Evolutionary conservation across 2,797 vertebrate species (phyloP).

Genomic region (Thunnus albacares): DNA sequence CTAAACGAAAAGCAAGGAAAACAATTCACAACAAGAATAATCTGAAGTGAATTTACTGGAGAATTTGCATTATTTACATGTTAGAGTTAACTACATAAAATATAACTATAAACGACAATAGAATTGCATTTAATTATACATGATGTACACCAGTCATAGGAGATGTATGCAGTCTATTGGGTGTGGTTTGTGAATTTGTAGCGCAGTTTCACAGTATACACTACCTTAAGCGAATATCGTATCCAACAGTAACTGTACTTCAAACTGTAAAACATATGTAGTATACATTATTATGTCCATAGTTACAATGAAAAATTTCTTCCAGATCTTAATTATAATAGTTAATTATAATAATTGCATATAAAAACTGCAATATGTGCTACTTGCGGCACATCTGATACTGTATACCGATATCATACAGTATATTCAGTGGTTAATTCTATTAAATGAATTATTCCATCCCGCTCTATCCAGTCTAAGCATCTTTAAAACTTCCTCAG

Average conservation of each 20-base stretch:
- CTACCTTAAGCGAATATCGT: not conserved
- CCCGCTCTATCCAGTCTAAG: not conserved
- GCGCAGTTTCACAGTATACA: not conserved
- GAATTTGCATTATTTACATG: not conserved
- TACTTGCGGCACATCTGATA: not conserved
- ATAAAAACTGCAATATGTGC: not conserved
- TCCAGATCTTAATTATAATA: not conserved
- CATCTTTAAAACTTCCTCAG: not conserved
- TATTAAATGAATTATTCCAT: not conserved
- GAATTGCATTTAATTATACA: not conserved
- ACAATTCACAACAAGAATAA: constrained; percentile 36
- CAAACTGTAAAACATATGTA: not conserved
- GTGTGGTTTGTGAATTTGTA: not conserved
- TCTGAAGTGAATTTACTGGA: constrained; percentile 16
- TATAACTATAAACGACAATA: not conserved
- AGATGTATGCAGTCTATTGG: not conserved
- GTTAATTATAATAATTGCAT: not conserved
- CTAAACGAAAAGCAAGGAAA: constrained; percentile 52
- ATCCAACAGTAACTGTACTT: not conserved
- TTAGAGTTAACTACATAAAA: not conserved
- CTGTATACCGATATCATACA: too few relatives aligned
- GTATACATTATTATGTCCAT: not conserved
- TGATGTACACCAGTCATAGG: not conserved
- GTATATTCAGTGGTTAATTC: not conserved
- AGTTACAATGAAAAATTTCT: not conserved